Evolutionary conservation across 2,888 invertebrate species (phyloP).

Genomic region (Scotopteryx bipunctaria): DNA sequence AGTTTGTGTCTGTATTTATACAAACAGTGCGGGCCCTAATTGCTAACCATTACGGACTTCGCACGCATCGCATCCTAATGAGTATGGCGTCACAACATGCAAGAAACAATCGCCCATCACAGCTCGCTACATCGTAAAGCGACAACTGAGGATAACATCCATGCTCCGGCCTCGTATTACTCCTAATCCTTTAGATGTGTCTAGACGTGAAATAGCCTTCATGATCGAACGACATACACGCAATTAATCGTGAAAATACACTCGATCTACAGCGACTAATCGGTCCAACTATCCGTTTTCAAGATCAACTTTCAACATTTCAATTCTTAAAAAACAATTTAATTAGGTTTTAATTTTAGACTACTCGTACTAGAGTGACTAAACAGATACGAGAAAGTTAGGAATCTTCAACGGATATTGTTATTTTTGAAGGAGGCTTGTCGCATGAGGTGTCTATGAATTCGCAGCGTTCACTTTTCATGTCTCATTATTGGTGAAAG

Average conservation of each 20-base stretch:
- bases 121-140: constrained; percentile 18
- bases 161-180: not conserved
- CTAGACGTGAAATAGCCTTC: constrained; percentile 49
- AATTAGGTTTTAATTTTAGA: too few species aligned
- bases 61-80: constrained; percentile 57
- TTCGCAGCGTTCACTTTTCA: constrained; percentile 55
- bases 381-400: constrained; percentile 3
- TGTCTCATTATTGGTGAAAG: constrained; percentile 62
- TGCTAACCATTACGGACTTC: constrained; percentile 50
- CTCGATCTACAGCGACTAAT: constrained; percentile 29
- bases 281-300: constrained; percentile 1
- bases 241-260: constrained; percentile 41
- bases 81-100: constrained; percentile 38
- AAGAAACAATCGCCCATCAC: constrained; percentile 41
- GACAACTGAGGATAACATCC: not conserved
- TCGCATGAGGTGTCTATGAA: constrained; percentile 21
- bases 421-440: constrained; percentile 8
- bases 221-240: constrained; percentile 38
- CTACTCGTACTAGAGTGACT: not conserved
- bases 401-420: constrained; percentile 5
- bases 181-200: constrained; percentile 22
- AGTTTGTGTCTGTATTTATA: constrained; percentile 55
- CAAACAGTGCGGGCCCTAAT: constrained; percentile 51
- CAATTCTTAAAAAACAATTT: too few species aligned
- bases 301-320: constrained; percentile 24